These are phyloP conservation scores for Blastomussa wellsi DNA, from an alignment of 92 coral and sea anemone species.

Conservation along the genomic window DNA sequence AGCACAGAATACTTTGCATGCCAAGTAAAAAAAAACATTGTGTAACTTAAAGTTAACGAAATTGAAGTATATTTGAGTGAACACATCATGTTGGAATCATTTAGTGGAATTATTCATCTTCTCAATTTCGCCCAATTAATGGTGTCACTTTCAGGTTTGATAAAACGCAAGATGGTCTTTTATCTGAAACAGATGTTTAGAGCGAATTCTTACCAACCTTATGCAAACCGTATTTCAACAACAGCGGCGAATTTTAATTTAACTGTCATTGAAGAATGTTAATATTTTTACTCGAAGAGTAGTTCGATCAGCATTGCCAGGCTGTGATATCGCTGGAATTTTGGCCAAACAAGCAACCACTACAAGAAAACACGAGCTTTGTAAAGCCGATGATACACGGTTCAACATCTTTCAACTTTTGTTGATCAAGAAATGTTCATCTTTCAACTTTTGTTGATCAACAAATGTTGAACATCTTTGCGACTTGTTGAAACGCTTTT, in stretches of 20 bases:
- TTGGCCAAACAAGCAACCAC: background rate
- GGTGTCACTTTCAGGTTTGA: constrained; percentile 2
- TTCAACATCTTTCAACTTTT: too few species aligned
- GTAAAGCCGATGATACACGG: too few species aligned
- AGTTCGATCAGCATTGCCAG: background rate
- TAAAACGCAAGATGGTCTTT: background rate
- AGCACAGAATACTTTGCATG: background rate
- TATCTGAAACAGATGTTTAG: background rate
- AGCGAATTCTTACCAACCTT: background rate
- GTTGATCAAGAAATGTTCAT: too few species aligned
- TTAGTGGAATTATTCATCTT: background rate
- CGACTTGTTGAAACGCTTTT: too few species aligned
- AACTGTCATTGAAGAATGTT: background rate
- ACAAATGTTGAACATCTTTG: too few species aligned
- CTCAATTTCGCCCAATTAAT: background rate
- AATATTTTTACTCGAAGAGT: background rate
- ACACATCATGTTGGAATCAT: background rate
- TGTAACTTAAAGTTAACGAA: background rate
- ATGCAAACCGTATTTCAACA: background rate
- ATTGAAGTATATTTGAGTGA: background rate
- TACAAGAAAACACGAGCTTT: background rate
- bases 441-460: too few species aligned
- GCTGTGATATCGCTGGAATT: background rate
- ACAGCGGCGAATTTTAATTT: background rate
- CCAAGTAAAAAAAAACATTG: background rate